Evolutionary conservation across 1,140 invertebrate genomes (phyloP), one percentile per base, ranked within the genome.

Genomic region (Macrocentrus cingulum): DNA sequence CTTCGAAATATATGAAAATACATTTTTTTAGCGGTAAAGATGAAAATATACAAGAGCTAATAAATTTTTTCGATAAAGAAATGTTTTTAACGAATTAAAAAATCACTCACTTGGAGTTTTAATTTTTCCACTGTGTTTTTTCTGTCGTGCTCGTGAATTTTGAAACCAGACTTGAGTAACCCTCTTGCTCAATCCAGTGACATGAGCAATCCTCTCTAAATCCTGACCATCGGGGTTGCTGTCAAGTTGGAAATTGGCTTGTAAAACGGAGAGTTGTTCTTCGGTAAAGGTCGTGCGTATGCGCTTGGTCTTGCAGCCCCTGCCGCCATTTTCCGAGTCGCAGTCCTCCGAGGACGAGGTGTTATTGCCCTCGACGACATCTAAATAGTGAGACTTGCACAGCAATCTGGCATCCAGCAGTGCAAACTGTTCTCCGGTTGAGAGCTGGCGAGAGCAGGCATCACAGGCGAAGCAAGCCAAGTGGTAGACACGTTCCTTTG

Each of bases 91-190:
- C 11, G 9, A 49, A 52, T 39, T 36, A 16, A 2, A 13, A 39
- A 13, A 6, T 18, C 76, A 90, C 85, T 64, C 90, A 88, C 75
- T 97, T 97, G 85, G 80, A 62, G 80, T 82, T 84, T 85, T 91
- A 63, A 87, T 85, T 78, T 91, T 91, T 59, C 89, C 88, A 5
- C 83, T 84, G 97, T 94, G 91, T 45, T 98, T 83, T 86, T 99
- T 99, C 76, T 99, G 97, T 32, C 97, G 80, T 9, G 97, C 76
- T 97, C 96, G 69, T 97, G 95, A 97, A 81, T 99, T 99, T 80
- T 98, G 95, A 80, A 98, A 98, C 97, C 96, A 99, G 29, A 99
- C 97, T 84, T 99, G 97, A 25, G 96, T 98, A 36, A 99, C 97
- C 63, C 97, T 83, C 83, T 99, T 99, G 79, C 92, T 97, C 3